Evolutionary conservation across 92 coral and sea anemone species (phyloP).

Genomic region (Blastomussa wellsi): DNA sequence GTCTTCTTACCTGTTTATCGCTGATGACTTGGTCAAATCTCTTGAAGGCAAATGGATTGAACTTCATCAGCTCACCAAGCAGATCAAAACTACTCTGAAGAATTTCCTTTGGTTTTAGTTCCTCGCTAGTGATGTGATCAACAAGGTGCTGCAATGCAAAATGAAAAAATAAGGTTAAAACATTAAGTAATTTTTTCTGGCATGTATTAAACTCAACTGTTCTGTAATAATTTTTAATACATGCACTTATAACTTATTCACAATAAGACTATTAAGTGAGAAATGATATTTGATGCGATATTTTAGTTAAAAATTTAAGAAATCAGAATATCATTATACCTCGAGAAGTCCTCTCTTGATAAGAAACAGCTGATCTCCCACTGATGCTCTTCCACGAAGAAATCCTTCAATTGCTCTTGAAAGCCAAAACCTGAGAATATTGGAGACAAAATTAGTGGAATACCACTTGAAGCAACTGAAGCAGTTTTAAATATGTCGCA

Average conservation of each 20-base stretch:
- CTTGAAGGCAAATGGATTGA: slow-evolving; percentile 90
- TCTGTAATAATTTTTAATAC: too few relatives aligned
- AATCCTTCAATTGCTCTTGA: slow-evolving; percentile 99
- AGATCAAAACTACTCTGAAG: slow-evolving; percentile 98
- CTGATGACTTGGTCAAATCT: slow-evolving; percentile 84
- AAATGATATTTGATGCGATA: too few relatives aligned
- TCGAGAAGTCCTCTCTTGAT: slow-evolving; percentile 95
- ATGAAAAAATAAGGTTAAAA: not conserved
- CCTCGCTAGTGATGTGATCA: slow-evolving; percentile 86
- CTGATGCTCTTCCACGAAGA: slow-evolving; percentile 93
- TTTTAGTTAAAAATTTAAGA: not conserved
- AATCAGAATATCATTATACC: slow-evolving; percentile 38
- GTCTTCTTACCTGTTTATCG: slow-evolving; percentile 75
- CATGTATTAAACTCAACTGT: not conserved
- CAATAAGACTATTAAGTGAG: too few relatives aligned
- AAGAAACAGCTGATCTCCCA: slow-evolving; percentile 93
- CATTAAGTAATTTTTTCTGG: not conserved
- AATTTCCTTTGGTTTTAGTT: slow-evolving; percentile 91
- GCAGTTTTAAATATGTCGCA: not conserved
- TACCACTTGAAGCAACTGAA: not conserved
- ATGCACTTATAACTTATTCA: too few relatives aligned
- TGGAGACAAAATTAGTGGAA: not conserved
- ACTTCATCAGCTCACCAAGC: slow-evolving; percentile 98
- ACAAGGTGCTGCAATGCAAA: slow-evolving; percentile 79
- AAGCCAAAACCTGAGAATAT: slow-evolving; percentile 78